Conservation (phyloP, 2,888 invertebrate genomes). For the Eupithecia subumbrata region DNA sequence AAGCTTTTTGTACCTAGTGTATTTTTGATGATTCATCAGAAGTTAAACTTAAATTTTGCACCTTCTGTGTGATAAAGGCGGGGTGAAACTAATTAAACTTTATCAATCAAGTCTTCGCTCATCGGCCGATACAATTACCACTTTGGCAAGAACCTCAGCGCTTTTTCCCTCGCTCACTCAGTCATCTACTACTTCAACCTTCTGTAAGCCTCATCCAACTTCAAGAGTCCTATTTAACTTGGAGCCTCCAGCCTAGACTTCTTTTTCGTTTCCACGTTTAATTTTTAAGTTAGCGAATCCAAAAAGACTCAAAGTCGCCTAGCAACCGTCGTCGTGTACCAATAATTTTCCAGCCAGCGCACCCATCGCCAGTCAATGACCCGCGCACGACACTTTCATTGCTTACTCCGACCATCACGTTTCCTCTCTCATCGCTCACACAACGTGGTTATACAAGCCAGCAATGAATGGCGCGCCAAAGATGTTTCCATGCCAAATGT, state of each 20-base stretch:
- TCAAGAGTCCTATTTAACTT: neutral
- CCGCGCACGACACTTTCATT: constrained; percentile 54
- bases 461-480: constrained; percentile 38
- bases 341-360: constrained; percentile 55
- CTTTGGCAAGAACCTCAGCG: constrained; percentile 16
- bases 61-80: neutral
- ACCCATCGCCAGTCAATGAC: constrained; percentile 59
- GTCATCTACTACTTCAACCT: neutral
- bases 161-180: constrained; percentile 16
- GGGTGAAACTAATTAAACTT: constrained; percentile 29
- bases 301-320: constrained; percentile 21
- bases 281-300: constrained; percentile 13
- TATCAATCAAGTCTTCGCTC: constrained; percentile 24
- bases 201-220: neutral
- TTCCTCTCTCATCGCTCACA: constrained; percentile 20
- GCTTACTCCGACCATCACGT: constrained; percentile 36
- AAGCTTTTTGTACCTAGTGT: neutral
- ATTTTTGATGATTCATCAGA: neutral
- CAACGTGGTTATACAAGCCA: constrained; percentile 2
- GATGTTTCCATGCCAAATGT: constrained; percentile 18
- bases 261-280: neutral
- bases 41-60: neutral
- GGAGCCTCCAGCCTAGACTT: neutral
- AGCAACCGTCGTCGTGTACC: constrained; percentile 34
- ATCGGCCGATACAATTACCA: constrained; percentile 23